Evolutionary conservation across 2,888 invertebrate genomes (phyloP).

Genomic region (Stratiomys singularior): DNA sequence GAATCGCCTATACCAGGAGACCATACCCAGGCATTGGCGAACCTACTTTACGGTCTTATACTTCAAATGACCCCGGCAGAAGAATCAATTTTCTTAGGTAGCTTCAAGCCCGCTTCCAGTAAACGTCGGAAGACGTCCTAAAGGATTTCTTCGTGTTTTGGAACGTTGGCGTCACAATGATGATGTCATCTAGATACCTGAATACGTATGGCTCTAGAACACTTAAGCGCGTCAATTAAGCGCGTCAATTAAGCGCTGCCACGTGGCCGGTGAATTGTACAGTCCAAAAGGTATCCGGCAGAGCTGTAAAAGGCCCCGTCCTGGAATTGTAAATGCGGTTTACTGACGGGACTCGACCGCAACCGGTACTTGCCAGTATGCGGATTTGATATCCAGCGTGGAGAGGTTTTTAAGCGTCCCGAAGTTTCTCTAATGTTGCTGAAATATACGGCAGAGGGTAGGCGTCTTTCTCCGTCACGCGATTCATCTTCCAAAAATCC

Average conservation of each 20-base stretch:
- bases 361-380: too few species aligned
- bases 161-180: constrained; percentile 52
- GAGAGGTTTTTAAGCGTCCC: too few species aligned
- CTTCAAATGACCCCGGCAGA: background rate
- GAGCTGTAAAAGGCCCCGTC: background rate
- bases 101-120: background rate
- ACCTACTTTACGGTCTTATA: constrained; percentile 24
- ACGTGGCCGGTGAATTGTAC: constrained; percentile 28
- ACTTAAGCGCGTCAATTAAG: constrained; percentile 35
- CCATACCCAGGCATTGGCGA: constrained; percentile 35
- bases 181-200: constrained; percentile 54
- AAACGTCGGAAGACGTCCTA: constrained; percentile 18
- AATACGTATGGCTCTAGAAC: constrained; percentile 53
- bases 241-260: constrained; percentile 46
- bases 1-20: constrained; percentile 43
- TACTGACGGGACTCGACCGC: background rate
- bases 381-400: too few species aligned
- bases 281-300: constrained; percentile 40
- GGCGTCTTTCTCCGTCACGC: too few species aligned
- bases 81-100: background rate
- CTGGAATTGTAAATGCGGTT: background rate
- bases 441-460: too few species aligned
- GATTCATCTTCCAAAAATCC: constrained; percentile 53
- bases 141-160: constrained; percentile 26
- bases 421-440: too few species aligned